Evolutionary conservation across 1,140 invertebrate species (phyloP).

Genomic region (Ips nitidus): DNA sequence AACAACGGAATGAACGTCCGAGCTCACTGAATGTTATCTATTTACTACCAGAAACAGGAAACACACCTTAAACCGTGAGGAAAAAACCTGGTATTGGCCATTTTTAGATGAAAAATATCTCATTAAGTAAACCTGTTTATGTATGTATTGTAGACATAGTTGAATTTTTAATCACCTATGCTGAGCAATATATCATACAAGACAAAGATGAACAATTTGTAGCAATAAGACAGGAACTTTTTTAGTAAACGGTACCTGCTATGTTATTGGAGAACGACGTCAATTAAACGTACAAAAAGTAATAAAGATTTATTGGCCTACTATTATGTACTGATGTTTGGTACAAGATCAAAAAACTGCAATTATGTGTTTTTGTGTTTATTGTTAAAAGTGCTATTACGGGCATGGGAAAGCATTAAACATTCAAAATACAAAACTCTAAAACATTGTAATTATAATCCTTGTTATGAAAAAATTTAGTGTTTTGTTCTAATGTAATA

Average conservation of each 20-base stretch:
- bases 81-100: slow-evolving; percentile 3
- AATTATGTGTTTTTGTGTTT: not conserved
- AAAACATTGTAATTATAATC: not conserved
- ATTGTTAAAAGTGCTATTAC: not conserved
- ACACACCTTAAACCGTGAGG: slow-evolving; percentile 6
- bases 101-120: slow-evolving; percentile 4
- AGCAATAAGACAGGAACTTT: too few species aligned
- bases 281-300: too few species aligned
- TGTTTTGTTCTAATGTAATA: not conserved
- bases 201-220: too few species aligned
- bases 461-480: too few species aligned
- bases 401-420: not conserved
- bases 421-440: not conserved
- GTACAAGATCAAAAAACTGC: too few species aligned
- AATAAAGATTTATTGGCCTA: too few species aligned
- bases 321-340: too few species aligned
- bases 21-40: slow-evolving; percentile 1
- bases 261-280: too few species aligned
- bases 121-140: slow-evolving; percentile 8
- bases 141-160: not conserved
- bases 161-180: not conserved
- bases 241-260: too few species aligned
- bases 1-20: too few species aligned
- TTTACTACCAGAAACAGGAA: slow-evolving; percentile 15
- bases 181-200: too few species aligned